Percentiles rank a stretch among this genome's conserved stretches.
Conservation (phyloP, 2,797 vertebrate species). For the Malacoctenus gilli region DNA sequence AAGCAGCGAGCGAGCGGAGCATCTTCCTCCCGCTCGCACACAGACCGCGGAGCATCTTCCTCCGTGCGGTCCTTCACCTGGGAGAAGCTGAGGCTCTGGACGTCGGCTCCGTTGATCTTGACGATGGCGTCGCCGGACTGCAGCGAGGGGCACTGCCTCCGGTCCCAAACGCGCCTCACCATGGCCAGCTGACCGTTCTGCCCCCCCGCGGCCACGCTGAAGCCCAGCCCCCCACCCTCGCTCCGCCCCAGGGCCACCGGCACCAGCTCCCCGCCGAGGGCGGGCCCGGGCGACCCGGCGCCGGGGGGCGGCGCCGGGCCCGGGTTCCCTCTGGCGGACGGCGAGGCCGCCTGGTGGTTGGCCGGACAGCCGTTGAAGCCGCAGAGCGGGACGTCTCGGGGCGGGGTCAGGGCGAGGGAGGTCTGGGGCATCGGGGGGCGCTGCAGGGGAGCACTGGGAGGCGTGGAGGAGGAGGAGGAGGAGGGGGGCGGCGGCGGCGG, state of each 20-base stretch:
- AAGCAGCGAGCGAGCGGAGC: too few relatives aligned
- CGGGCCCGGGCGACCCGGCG: constrained; percentile 21
- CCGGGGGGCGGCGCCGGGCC: constrained; percentile 38
- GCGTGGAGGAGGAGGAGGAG: constrained; percentile 41
- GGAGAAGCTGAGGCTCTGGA: constrained; percentile 81
- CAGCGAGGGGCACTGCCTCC: constrained; percentile 79
- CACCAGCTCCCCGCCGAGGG: constrained; percentile 70
- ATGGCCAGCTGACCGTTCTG: constrained; percentile 74
- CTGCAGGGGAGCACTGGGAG: constrained; percentile 55
- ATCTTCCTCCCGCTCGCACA: too few relatives aligned
- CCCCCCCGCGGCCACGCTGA: constrained; percentile 81
- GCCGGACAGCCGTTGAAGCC: constrained; percentile 77
- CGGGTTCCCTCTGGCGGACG: constrained; percentile 31
- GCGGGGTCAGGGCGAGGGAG: constrained; percentile 44
- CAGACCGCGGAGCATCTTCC: too few relatives aligned
- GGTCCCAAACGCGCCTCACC: constrained; percentile 84
- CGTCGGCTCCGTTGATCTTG: constrained; percentile 86
- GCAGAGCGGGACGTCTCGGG: constrained; percentile 66
- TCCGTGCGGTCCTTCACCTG: constrained; percentile 61
- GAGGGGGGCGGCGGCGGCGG: constrained; percentile 9
- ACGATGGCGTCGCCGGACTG: constrained; percentile 82
- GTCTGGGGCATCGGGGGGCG: constrained; percentile 70
- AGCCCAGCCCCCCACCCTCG: constrained; percentile 78
- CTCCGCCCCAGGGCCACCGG: constrained; percentile 78
- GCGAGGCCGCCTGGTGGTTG: constrained; percentile 55